A percentile compares a stretch with the other conserved stretches of the same genome.
Conservation (phyloP, 1,140 invertebrate genomes). For the Papilio helenus region DNA sequence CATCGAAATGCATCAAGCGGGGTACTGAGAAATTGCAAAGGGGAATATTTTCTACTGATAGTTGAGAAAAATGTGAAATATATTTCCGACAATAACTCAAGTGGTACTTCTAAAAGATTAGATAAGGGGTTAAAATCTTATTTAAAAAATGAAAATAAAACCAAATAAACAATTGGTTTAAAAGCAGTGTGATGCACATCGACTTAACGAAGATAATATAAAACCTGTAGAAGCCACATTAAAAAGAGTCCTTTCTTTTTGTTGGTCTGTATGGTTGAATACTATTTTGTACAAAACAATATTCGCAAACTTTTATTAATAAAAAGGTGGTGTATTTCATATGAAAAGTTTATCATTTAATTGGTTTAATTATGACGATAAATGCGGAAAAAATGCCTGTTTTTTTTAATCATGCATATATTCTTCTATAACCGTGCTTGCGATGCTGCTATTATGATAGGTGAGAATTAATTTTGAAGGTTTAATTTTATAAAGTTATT, state of each 20-base stretch:
- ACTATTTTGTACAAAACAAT: too few species aligned
- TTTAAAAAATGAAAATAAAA: not conserved
- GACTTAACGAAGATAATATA: not conserved
- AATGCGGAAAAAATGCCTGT: too few species aligned
- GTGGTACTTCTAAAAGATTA: not conserved
- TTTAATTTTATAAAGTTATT: conserved; percentile 38
- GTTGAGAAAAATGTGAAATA: conserved; percentile 26
- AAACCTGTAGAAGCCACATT: too few species aligned
- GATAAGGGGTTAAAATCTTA: not conserved
- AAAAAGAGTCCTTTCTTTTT: too few species aligned
- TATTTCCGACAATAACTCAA: conserved; percentile 28
- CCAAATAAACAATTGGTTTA: too few species aligned
- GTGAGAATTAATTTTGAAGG: conserved; percentile 9
- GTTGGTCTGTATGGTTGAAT: too few species aligned
- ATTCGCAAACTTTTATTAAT: too few species aligned
- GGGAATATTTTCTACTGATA: conserved; percentile 20
- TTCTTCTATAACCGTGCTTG: not conserved
- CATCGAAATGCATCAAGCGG: conserved; percentile 28
- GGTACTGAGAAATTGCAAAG: conserved; percentile 30
- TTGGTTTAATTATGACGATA: not conserved
- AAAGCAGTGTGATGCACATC: not conserved
- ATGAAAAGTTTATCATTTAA: too few species aligned
- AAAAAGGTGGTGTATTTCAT: too few species aligned
- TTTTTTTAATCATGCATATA: too few species aligned
- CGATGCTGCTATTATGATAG: not conserved